A percentile compares a stretch with the other conserved stretches of the same genome.
Evolutionary conservation across 2,888 invertebrate species (phyloP).

Genomic region (Hypomecis atomaria): DNA sequence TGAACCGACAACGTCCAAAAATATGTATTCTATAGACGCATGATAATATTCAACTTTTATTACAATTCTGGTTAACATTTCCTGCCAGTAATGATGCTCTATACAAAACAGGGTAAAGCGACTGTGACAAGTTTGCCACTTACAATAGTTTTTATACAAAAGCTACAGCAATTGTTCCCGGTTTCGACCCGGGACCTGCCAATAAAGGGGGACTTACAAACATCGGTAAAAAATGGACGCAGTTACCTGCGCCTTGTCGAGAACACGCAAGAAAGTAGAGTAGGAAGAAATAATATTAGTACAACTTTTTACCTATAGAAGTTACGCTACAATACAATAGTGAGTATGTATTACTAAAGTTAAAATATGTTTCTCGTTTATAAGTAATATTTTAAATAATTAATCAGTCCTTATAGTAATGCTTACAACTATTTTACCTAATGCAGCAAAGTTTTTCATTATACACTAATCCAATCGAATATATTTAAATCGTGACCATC

Average conservation of each 20-base stretch:
- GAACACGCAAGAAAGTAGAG: slow-evolving; percentile 27
- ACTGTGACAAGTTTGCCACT: slow-evolving; percentile 35
- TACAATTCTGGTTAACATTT: slow-evolving; percentile 24
- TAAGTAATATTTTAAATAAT: neutral
- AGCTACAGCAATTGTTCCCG: slow-evolving; percentile 38
- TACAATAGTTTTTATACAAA: slow-evolving; percentile 40
- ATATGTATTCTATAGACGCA: neutral
- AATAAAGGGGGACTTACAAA: slow-evolving; percentile 60
- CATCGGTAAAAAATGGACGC: slow-evolving; percentile 72
- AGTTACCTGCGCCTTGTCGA: slow-evolving; percentile 67
- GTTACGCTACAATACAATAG: too few relatives aligned
- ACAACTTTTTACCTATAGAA: too few relatives aligned
- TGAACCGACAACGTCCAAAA: too few relatives aligned
- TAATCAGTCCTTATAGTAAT: neutral
- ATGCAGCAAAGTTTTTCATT: slow-evolving; percentile 54
- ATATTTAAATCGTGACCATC: slow-evolving; percentile 40
- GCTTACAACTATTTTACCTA: neutral
- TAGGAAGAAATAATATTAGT: slow-evolving; percentile 15
- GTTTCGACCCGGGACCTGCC: slow-evolving; percentile 46
- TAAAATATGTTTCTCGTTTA: too few relatives aligned
- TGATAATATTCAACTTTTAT: slow-evolving; percentile 6
- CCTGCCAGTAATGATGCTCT: slow-evolving; percentile 32
- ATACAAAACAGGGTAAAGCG: slow-evolving; percentile 33
- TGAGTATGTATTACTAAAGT: too few relatives aligned
- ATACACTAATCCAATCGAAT: slow-evolving; percentile 15